Base-by-base conservation (phyloP, 2,888 invertebrate genomes). In the Ormyrus labotus region DNA sequence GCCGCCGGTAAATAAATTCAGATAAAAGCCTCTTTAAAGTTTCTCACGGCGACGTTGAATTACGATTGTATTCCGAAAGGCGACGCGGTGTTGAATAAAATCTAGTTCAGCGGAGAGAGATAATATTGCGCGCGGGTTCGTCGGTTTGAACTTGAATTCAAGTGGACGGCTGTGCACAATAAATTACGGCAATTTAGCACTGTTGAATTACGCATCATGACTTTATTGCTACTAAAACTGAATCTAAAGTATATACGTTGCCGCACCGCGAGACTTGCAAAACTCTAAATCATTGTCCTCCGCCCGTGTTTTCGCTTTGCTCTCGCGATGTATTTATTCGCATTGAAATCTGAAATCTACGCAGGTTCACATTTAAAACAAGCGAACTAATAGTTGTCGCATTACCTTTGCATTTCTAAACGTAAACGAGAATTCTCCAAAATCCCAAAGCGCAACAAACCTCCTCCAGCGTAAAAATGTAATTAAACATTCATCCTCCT, bases 181-280 rank as follows among this genome's bases (percentile, higher is more conserved):
- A 69, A 76, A 76, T 76, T 68, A 76, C 68, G 47, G 69, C 76
- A 61, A 76, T 76, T 63, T 63, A 61, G 55, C 69, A 68, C 76
- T 48, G 61, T 57, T 76, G 69, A 76, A 76, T 76, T 76, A 63
- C 19, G 45, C 76, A 55, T 69, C 53, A 9, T 55, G 51, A 58
- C 48, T 63, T 69, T 45, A 65, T 57, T 65, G 64, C 57, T 50
- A 45, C 58, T 47, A 53, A 50, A 50, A 50, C 74, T 75, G 75
- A 73, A 73, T 64, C 45, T 73, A 13, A 64, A 64, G 55, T 55
- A 45, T 55, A 45, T 11, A 2, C 19, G n/a, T 51, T 47, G 57
- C 11, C 48, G 34, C 34, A 45, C 10, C 11, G 7, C 10, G 34
- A 13, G 6, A 58, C 11, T 57, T 7, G 4, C 9, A 64, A 55